phyloP scores from a whole-genome alignment of 2,888 invertebrate species.

The Cheiracanthium punctorium region DNA sequence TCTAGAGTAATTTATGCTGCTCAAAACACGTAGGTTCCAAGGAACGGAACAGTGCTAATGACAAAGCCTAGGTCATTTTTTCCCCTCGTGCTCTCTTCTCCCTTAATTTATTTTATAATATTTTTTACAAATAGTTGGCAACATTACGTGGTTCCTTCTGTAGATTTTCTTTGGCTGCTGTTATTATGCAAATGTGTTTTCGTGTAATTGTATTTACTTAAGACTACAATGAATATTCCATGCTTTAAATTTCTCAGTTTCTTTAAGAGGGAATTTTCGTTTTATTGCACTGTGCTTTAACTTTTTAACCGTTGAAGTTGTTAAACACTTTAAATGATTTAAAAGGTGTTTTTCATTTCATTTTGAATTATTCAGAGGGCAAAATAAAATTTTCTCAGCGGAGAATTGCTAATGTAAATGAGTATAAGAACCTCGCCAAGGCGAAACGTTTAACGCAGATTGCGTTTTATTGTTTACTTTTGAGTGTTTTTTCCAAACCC shows the following conservation, averaged over 20 bases:
- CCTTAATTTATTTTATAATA: conserved; percentile 11
- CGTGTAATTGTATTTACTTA: conserved; percentile 70
- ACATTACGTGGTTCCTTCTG: conserved; percentile 18
- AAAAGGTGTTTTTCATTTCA: neutral
- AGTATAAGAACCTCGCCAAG: conserved; percentile 2
- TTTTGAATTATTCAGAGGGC: conserved; percentile 12
- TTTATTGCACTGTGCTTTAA: neutral
- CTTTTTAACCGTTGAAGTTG: conserved; percentile 15
- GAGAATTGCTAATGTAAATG: conserved; percentile 15
- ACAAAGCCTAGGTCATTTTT: conserved; percentile 7
- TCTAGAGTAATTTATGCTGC: neutral
- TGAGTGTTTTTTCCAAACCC: neutral
- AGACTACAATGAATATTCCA: conserved; percentile 68
- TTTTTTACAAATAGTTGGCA: conserved; percentile 15
- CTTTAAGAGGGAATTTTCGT: neutral
- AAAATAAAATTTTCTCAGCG: neutral
- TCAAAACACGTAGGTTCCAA: neutral
- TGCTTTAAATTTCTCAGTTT: conserved; percentile 42
- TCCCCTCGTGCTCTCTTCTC: neutral
- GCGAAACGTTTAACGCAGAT: conserved; percentile 3
- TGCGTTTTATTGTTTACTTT: conserved; percentile 8
- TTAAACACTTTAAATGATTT: conserved; percentile 18
- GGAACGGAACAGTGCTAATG: neutral
- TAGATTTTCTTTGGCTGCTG: conserved; percentile 25
- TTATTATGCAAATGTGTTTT: conserved; percentile 67